Evolutionary conservation across 1,140 invertebrate genomes (phyloP).

Genomic region (Subanguina moxae): DNA sequence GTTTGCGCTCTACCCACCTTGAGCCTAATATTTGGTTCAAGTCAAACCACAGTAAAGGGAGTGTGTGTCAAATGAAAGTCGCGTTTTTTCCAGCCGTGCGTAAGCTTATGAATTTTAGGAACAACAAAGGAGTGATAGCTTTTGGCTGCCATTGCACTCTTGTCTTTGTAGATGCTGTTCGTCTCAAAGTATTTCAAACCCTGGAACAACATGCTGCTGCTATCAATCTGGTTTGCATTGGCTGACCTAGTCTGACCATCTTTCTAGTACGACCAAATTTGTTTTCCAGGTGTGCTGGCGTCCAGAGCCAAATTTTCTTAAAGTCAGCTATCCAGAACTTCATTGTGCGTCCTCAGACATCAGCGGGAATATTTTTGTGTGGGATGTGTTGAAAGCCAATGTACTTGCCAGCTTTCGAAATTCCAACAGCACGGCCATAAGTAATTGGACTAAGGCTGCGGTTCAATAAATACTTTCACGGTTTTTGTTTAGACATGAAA

Average conservation of each 20-base stretch:
- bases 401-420: constrained; percentile 17
- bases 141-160: constrained; percentile 37
- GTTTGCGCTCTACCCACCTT: no score
- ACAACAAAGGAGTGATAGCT: constrained; percentile 33
- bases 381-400: constrained; percentile 30
- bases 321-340: constrained; percentile 13
- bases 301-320: constrained; percentile 14
- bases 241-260: neutral
- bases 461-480: constrained; percentile 18
- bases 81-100: no score
- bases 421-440: constrained; percentile 20
- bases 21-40: no score
- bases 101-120: constrained; percentile 25
- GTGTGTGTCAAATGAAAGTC: no score
- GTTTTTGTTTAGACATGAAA: constrained; percentile 40
- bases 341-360: constrained; percentile 40
- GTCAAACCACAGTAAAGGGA: no score
- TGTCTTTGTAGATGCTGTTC: constrained; percentile 35
- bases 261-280: constrained; percentile 13
- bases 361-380: constrained; percentile 29
- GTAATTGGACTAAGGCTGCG: constrained; percentile 7
- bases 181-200: constrained; percentile 42
- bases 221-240: constrained; percentile 40
- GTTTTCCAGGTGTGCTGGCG: constrained; percentile 19
- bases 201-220: constrained; percentile 35